These are phyloP conservation scores for Leptestheria dahalacensis DNA, from an alignment of 1,140 invertebrate genomes.

Conservation along the genomic window DNA sequence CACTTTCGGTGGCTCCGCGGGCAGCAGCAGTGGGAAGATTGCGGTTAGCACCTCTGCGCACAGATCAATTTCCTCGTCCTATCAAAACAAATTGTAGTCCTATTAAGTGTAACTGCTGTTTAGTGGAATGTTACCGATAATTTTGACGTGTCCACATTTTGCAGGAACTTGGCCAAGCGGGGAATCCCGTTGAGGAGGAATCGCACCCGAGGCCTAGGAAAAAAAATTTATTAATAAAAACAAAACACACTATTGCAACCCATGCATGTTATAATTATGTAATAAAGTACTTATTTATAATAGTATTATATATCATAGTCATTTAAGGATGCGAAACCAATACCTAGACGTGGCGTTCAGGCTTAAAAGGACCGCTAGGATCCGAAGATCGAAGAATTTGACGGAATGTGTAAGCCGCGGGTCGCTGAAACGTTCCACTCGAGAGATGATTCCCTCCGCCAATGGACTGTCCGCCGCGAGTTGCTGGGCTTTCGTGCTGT, in stretches of 20 bases:
- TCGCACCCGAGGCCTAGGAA: too few relatives aligned
- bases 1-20: neutral
- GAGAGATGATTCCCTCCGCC: conserved; percentile 53
- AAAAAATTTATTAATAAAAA: too few relatives aligned
- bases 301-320: too few relatives aligned
- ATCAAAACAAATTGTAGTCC: conserved; percentile 25
- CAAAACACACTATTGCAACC: too few relatives aligned
- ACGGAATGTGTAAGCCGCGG: conserved; percentile 44
- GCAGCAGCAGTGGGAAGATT: neutral
- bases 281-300: too few relatives aligned
- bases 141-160: too few relatives aligned
- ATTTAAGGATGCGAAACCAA: too few relatives aligned
- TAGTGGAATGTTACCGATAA: too few relatives aligned
- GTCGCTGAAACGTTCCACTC: conserved; percentile 50
- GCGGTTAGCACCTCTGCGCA: neutral
- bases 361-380: conserved; percentile 76
- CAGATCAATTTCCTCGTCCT: neutral
- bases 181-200: too few relatives aligned
- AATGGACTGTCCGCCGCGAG: conserved; percentile 53
- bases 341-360: conserved; percentile 46
- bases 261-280: too few relatives aligned
- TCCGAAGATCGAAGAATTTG: conserved; percentile 72
- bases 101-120: too few relatives aligned
- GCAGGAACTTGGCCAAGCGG: too few relatives aligned
- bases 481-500: conserved; percentile 50